Base-by-base conservation (phyloP, 2,113 vertebrate genomes). In the Stomatorhinus ivindoensis region DNA sequence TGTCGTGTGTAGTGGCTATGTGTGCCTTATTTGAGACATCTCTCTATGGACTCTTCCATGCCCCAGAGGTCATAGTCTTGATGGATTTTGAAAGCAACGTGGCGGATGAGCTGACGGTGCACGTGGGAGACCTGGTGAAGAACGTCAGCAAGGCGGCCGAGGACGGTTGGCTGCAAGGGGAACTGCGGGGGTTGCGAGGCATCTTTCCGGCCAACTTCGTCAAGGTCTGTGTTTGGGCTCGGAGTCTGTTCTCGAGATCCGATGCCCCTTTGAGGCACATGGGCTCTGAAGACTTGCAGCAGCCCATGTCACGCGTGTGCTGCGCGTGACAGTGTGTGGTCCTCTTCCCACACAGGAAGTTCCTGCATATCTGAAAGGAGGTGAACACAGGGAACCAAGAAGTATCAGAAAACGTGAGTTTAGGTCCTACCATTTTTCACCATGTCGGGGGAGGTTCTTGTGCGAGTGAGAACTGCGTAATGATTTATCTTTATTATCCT, bases 81-180 rank as follows among this genome's bases (percentile, higher is more conserved):
- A 85, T 95, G 1, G 94, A 95, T 93, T 97, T 97, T 69, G 92
- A 94, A 82, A 95, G 95, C 44, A 95, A 93, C 88, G 92, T 93
- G 89, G 91, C 61, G 3, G 96, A 96, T 83, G 96, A 97, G 94
- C 55, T 97, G 87, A 95, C 92, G 17, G 80, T 96, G 42, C 92
- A 31, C 9, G 90, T 84, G 0, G 96, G 96, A 8, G 97, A 97
- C 84, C 92, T 97, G 90, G 92, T 97, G 88, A 96, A 94, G 92
- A 95, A 96, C 2, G 96, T 97, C 88, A 93, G 92, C 88, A 91
- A 92, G 87, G 91, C 93, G 7, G 89, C 89, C 0, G 93, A 96
- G 76, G 95, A 95, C 2, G 97, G 96, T 31, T 97, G 97, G 97
- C 93, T 97, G 89, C 90, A 93, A 6, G 97, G 97, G 80, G 96